Evolutionary conservation across 2,797 vertebrate species (phyloP), one percentile per base, ranked within the genome.

Genomic region (Sebastes jordani): DNA sequence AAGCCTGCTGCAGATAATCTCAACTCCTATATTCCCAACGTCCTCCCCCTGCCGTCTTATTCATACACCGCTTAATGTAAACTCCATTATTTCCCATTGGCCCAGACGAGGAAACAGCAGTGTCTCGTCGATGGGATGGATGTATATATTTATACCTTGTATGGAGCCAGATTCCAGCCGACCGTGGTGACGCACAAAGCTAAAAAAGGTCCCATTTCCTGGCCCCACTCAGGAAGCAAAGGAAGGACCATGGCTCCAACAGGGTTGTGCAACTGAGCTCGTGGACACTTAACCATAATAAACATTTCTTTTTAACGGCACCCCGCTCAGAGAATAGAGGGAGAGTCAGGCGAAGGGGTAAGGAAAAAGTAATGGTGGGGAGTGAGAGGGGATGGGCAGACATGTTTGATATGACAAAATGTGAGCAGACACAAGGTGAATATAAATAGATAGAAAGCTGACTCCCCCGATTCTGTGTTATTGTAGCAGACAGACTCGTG

Each of bases 171-270:
- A 95, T 94, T 91, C 91, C 92, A 94, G 66, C 84, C 92, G 90
- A 81, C 92, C 80, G 72, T 67, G 90, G 93, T 97, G 97, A 97
- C 96, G 96, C 96, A 97, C 93, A 93, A 85, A 93, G 95, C 96
- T 96, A 96, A 96, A 97, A 95, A 97, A 96, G 95, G 95, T 95
- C 95, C 95, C 83, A 86, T 96, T 97, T 97, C 96, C 96, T 95
- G 95, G 88, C 72, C 95, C 94, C 88, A 88, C 77, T 91, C 95
- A 97, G 96, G 96, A 97, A 97, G 96, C 89, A 91, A 95, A 96
- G 96, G 93, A 96, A 96, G 94, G 93, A 94, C 93, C 93, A 92
- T 96, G 96, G 96, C 96, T 97, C 97, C 97, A 95, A 93, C 2
- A n/a, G 90, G 95, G 92, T 96, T 95, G 96, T 93, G 95, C 95